Evolutionary conservation across 2,797 vertebrate genomes (phyloP).

Genomic region (Syngnathus acus): DNA sequence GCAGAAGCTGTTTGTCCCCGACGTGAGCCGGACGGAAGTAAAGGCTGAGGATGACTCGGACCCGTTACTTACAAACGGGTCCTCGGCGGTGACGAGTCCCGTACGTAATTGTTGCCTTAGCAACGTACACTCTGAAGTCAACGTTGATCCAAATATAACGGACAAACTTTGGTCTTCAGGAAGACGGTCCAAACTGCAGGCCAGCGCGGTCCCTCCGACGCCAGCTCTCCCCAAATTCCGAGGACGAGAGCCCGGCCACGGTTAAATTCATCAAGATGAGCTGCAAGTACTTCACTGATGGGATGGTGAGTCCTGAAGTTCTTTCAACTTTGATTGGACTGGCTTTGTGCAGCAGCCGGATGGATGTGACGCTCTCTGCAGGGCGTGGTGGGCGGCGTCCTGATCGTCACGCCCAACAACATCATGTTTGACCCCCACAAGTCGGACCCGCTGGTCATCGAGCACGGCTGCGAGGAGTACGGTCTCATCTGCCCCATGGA

Average conservation of each 20-base stretch:
- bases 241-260: slow-evolving; percentile 87
- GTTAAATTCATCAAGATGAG: slow-evolving; percentile 99
- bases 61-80: slow-evolving; percentile 20
- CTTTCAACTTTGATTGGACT: no score
- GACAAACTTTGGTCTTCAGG: slow-evolving; percentile 55
- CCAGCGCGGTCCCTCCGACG: slow-evolving; percentile 75
- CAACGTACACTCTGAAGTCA: no score
- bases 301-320: slow-evolving; percentile 77
- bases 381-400: slow-evolving; percentile 96
- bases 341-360: no score
- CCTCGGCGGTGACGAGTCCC: slow-evolving; percentile 29
- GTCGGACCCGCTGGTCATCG: slow-evolving; percentile 94
- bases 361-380: slow-evolving; percentile 33
- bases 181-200: slow-evolving; percentile 72
- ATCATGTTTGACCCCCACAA: slow-evolving; percentile 99
- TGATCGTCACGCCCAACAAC: slow-evolving; percentile 99
- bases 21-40: slow-evolving; percentile 48
- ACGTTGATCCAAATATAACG: no score
- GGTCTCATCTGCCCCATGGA: slow-evolving; percentile 97
- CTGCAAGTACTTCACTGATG: slow-evolving; percentile 97
- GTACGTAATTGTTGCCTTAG: slow-evolving; percentile 34
- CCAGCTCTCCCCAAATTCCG: slow-evolving; percentile 84
- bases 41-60: slow-evolving; percentile 42
- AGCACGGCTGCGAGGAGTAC: slow-evolving; percentile 96
- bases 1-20: slow-evolving; percentile 74